Evolutionary conservation across 2,113 vertebrate genomes (phyloP).

Genomic region (Ctenodactylus gundi): DNA sequence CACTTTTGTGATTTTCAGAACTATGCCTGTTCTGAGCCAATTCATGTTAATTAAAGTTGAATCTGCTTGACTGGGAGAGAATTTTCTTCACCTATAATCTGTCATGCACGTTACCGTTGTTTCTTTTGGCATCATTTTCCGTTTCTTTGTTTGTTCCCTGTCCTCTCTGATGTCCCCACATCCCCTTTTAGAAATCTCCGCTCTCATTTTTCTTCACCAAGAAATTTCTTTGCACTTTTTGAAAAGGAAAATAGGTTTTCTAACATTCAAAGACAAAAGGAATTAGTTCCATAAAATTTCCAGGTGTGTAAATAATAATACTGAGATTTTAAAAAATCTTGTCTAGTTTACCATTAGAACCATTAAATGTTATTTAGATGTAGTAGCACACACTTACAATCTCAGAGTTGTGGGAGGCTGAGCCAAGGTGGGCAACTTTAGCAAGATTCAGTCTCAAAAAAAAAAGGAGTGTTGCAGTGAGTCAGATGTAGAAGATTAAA

Average conservation of each 20-base stretch:
- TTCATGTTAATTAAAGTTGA: background rate
- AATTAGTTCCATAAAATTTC: background rate
- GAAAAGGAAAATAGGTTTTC: slow-evolving; percentile 11
- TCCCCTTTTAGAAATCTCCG: background rate
- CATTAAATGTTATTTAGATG: background rate
- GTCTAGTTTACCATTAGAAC: background rate
- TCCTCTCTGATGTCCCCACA: background rate
- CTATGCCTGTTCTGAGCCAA: background rate
- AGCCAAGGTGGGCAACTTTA: background rate
- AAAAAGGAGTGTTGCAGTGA: no score
- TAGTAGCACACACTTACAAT: background rate
- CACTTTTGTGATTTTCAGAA: slow-evolving; percentile 5
- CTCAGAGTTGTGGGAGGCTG: background rate
- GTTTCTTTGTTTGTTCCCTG: background rate
- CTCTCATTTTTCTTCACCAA: background rate
- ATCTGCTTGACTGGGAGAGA: background rate
- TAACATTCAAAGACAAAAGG: background rate
- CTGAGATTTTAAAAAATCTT: background rate
- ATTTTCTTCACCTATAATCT: background rate
- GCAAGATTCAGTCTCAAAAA: background rate
- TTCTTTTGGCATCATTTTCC: background rate
- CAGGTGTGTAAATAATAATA: background rate
- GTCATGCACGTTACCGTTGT: background rate
- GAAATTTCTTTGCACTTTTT: background rate
- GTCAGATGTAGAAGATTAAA: no score